Evolutionary conservation across 2,888 invertebrate genomes (phyloP).

Genomic region (Caenorhabditis sp.): DNA sequence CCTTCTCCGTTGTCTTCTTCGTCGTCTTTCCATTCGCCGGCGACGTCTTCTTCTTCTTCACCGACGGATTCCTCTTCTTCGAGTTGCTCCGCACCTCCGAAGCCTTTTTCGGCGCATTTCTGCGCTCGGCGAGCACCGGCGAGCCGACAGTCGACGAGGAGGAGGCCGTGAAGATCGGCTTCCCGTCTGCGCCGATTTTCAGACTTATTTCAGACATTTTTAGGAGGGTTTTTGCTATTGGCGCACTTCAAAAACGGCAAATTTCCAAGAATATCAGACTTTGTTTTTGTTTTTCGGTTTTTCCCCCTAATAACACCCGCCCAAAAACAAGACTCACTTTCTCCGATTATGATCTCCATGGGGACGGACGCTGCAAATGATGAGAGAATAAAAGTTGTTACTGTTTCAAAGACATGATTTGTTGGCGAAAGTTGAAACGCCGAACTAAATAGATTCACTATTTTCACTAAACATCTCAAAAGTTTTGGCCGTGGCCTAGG

Average conservation of each 20-base stretch:
- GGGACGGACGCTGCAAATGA: conserved; percentile 39
- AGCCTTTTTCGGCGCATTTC: conserved; percentile 1
- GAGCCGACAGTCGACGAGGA: conserved; percentile 20
- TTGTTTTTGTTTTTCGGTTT: conserved; percentile 13
- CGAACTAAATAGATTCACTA: too few species aligned
- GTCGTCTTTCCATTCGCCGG: neutral
- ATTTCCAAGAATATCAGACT: neutral
- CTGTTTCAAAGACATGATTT: neutral
- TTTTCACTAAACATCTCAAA: too few species aligned
- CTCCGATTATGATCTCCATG: conserved; percentile 46
- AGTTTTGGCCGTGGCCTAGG: too few species aligned
- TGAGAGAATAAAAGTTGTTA: neutral
- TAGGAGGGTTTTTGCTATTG: neutral
- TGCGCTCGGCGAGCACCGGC: conserved; percentile 15
- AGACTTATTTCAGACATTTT: conserved; percentile 17
- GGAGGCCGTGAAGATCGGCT: conserved; percentile 29
- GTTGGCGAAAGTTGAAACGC: too few species aligned
- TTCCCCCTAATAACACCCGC: neutral
- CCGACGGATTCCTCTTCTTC: neutral
- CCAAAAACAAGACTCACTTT: conserved; percentile 13
- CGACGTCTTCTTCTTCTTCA: neutral
- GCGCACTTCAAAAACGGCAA: neutral
- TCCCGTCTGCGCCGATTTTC: conserved; percentile 35
- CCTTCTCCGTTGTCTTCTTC: conserved; percentile 9
- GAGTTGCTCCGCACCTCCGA: neutral